Evolutionary conservation across 2,888 invertebrate species (phyloP).

Genomic region (Chloroclystis v-ata): DNA sequence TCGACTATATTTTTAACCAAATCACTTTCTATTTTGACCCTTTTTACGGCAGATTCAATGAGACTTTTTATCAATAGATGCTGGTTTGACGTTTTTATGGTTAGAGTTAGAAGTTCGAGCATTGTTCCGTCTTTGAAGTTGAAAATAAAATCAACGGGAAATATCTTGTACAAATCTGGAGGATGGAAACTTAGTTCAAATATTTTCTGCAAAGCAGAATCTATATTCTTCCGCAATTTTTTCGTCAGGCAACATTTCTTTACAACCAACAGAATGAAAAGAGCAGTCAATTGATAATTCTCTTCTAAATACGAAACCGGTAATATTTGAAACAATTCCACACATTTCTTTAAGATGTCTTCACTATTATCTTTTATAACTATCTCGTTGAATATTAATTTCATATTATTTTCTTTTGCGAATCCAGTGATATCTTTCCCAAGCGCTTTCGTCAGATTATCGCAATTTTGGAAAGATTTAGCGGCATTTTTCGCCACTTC

Average conservation of each 20-base stretch:
- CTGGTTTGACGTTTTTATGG: slow-evolving; percentile 53
- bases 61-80: slow-evolving; percentile 50
- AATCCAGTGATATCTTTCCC: slow-evolving; percentile 47
- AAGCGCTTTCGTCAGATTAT: slow-evolving; percentile 50
- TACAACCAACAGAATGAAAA: slow-evolving; percentile 55
- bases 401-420: slow-evolving; percentile 42
- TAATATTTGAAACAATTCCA: slow-evolving; percentile 53
- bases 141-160: slow-evolving; percentile 56
- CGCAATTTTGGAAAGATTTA: slow-evolving; percentile 51
- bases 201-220: slow-evolving; percentile 50
- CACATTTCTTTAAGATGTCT: slow-evolving; percentile 39
- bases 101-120: slow-evolving; percentile 55
- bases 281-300: slow-evolving; percentile 56
- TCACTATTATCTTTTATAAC: slow-evolving; percentile 35
- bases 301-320: slow-evolving; percentile 62
- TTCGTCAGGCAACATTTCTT: slow-evolving; percentile 55
- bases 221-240: slow-evolving; percentile 51
- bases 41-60: slow-evolving; percentile 62
- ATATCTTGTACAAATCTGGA: slow-evolving; percentile 65
- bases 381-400: slow-evolving; percentile 43
- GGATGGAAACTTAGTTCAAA: slow-evolving; percentile 60
- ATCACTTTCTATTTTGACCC: slow-evolving; percentile 57
- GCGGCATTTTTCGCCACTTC: slow-evolving; percentile 53
- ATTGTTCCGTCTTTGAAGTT: slow-evolving; percentile 49
- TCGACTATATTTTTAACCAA: slow-evolving; percentile 60